Evolutionary conservation across 2,113 vertebrate genomes (phyloP).

Genomic region (Dinomys branickii): DNA sequence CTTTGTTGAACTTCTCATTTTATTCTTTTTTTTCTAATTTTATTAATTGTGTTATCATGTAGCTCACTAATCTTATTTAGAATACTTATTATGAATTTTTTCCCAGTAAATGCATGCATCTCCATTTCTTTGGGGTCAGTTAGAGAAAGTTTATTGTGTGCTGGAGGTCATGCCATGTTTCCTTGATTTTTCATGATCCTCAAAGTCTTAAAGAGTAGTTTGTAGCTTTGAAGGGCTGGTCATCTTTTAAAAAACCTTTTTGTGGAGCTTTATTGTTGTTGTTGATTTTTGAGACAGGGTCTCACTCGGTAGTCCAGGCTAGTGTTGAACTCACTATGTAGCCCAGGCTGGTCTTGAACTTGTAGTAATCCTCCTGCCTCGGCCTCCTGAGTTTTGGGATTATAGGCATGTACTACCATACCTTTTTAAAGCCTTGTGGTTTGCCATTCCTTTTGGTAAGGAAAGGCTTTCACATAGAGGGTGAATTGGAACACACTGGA

Average conservation of each 20-base stretch:
- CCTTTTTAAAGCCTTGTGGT: not conserved
- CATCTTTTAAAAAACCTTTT: too few species aligned
- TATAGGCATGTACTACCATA: not conserved
- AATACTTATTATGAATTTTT: not conserved
- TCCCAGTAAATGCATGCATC: not conserved
- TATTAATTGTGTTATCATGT: not conserved
- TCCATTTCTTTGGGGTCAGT: not conserved
- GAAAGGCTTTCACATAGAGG: not conserved
- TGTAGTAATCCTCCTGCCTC: not conserved
- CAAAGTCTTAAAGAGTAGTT: not conserved
- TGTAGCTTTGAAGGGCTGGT: not conserved
- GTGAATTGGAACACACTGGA: too few species aligned
- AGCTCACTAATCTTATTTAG: not conserved
- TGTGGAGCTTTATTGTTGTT: not conserved
- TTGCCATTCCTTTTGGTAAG: not conserved
- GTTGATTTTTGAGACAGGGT: not conserved
- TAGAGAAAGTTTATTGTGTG: not conserved
- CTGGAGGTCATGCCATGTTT: not conserved
- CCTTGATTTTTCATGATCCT: not conserved
- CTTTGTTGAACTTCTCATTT: not conserved
- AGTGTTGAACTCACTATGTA: not conserved
- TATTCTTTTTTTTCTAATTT: not conserved
- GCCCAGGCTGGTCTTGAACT: not conserved
- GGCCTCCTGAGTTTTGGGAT: not conserved
- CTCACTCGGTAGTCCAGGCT: not conserved